Conservation (phyloP, 92 coral and sea anemone species). For the Siderastrea radians region DNA sequence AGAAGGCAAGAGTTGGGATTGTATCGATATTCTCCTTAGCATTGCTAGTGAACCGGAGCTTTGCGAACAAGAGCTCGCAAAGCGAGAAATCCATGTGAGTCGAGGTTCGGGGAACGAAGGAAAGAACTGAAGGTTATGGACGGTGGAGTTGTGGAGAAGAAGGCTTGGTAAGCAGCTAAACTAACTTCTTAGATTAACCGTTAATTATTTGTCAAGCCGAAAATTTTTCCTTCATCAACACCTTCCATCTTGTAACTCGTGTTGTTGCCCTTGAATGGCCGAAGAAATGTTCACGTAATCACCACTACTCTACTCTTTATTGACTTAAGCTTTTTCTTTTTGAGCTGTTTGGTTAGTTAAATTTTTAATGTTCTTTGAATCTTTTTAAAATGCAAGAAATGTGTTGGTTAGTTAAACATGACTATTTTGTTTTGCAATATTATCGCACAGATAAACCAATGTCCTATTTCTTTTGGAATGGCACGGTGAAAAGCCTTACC, state of each 20-base stretch:
- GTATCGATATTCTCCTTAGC: conserved; percentile 23
- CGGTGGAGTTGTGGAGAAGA: conserved; percentile 33
- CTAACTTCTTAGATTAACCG: neutral
- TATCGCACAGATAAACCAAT: neutral
- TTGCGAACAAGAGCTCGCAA: neutral
- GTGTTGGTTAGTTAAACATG: neutral
- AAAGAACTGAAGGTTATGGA: conserved; percentile 20
- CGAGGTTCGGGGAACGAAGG: neutral
- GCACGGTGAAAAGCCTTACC: neutral
- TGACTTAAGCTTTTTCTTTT: neutral
- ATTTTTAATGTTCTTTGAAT: neutral
- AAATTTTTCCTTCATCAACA: neutral
- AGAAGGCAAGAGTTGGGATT: neutral
- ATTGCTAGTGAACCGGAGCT: neutral
- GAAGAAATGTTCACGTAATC: neutral
- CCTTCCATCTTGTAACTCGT: no score
- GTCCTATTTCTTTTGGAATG: neutral
- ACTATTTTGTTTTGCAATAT: conserved; percentile 4
- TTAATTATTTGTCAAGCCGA: neutral
- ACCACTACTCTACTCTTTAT: neutral
- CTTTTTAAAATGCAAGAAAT: neutral
- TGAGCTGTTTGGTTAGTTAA: neutral
- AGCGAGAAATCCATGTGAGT: conserved; percentile 20
- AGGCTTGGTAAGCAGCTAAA: conserved; percentile 33
- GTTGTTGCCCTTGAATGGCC: neutral